Base-by-base conservation (phyloP, 2,797 vertebrate genomes). In the Hippocampus kuda region DNA sequence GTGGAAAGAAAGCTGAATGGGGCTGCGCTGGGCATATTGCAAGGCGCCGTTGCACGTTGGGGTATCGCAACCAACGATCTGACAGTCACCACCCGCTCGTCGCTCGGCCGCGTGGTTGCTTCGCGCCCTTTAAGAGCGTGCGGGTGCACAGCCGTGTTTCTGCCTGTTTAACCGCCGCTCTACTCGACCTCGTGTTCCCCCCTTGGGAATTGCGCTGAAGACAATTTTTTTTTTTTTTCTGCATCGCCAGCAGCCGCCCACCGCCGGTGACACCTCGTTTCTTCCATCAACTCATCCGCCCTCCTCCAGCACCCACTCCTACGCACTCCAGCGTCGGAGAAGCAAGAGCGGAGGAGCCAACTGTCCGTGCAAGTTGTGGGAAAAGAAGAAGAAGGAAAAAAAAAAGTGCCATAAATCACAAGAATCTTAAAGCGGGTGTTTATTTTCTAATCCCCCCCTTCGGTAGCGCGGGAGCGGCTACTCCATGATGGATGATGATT, bases 281-380 rank as follows among this genome's bases (percentile, higher is more conserved):
- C 72, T 76, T 69, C 66, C 68, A 79, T 68, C 78, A 73, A 75
- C 79, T 83, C 78, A 76, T 83, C 75, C 78, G 74, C 72, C 78
- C 77, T 81, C 79, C 73, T 44, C 13, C 67, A 73, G 72, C 72
- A n/a, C 38, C 0, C 15, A 85, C 85, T 81, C 79, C 83, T 83
- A 81, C 84, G 77, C 76, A 78, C 72, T 75, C 59, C 15, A 2
- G 26, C 56, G 72, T 42, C 38, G 48, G 49, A 66, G 75, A 78
- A 81, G 78, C 70, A 75, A 75, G 71, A 74, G 44, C 2, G 30
- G 56, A 61, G 71, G 61, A 79, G 72, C n/a, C 57, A 54, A 79
- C 70, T 34, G 12, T 41, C 66, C 8, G 2, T 68, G 69, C 24
- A 66, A 66, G 68, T 70, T 72, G 68, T 67, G 72, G 27, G 18